phyloP scores from a whole-genome alignment of 2,113 vertebrate species.

The Seriola quinqueradiata region DNA sequence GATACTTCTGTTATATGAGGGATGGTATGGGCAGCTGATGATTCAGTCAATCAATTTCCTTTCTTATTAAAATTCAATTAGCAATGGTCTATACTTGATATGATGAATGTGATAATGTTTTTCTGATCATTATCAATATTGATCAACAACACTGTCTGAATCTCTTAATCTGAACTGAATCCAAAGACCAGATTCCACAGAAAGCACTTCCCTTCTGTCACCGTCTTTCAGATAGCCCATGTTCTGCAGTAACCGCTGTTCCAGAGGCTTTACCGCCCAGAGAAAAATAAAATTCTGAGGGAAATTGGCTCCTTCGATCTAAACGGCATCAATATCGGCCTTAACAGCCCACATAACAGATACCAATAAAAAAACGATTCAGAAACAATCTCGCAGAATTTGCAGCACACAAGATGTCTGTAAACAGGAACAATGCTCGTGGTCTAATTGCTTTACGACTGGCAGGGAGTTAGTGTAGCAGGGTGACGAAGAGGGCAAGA shows the following conservation, averaged over 20 bases:
- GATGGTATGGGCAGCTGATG: constrained; percentile 24
- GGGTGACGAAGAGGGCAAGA: constrained; percentile 44
- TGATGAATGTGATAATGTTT: constrained; percentile 48
- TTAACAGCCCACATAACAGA: constrained; percentile 22
- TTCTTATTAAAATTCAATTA: constrained; percentile 57
- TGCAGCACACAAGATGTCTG: constrained; percentile 18
- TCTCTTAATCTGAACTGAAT: constrained; percentile 38
- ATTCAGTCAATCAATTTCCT: constrained; percentile 51
- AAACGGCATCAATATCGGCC: constrained; percentile 41
- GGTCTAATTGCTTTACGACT: constrained; percentile 29
- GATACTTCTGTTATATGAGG: neutral
- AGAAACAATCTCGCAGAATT: constrained; percentile 29
- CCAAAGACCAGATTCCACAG: neutral
- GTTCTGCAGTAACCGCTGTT: constrained; percentile 9
- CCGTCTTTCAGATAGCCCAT: neutral
- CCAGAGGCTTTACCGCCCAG: constrained; percentile 4
- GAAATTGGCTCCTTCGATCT: constrained; percentile 41
- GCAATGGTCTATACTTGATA: constrained; percentile 3
- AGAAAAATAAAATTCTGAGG: constrained; percentile 29
- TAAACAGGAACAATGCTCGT: constrained; percentile 26
- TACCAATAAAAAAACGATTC: constrained; percentile 31
- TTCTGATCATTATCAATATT: constrained; percentile 44
- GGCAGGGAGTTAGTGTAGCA: neutral
- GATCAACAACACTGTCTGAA: constrained; percentile 28
- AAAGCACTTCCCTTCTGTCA: neutral